phyloP scores from a whole-genome alignment of 2,888 invertebrate genomes.

The Busseola fusca region DNA sequence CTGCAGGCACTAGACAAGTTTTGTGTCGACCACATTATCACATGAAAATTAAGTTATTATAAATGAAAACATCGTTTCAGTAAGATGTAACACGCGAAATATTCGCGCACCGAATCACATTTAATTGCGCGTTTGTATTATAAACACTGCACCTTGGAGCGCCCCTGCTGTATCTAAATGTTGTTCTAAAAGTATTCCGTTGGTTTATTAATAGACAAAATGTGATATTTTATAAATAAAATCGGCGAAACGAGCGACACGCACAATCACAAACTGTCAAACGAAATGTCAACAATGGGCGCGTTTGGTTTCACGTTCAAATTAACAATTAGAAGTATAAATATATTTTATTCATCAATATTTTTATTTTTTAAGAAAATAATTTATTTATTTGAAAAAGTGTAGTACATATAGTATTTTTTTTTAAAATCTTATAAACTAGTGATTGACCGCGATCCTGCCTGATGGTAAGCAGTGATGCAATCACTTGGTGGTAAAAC shows the following conservation, averaged over 20 bases:
- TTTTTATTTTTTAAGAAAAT: too few relatives aligned
- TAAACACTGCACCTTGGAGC: slow-evolving; percentile 77
- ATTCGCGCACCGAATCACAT: slow-evolving; percentile 68
- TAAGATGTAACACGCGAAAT: slow-evolving; percentile 52
- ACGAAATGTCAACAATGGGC: slow-evolving; percentile 47
- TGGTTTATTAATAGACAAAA: slow-evolving; percentile 83
- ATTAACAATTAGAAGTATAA: neutral
- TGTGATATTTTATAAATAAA: slow-evolving; percentile 84
- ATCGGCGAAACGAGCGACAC: slow-evolving; percentile 62
- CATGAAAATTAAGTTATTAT: slow-evolving; percentile 60
- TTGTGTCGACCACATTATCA: slow-evolving; percentile 59
- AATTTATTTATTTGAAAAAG: too few relatives aligned
- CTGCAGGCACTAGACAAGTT: slow-evolving; percentile 35
- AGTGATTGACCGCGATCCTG: too few relatives aligned
- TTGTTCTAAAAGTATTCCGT: slow-evolving; percentile 79
- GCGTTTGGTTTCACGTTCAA: slow-evolving; percentile 36
- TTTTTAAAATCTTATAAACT: too few relatives aligned
- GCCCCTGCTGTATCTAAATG: slow-evolving; percentile 74
- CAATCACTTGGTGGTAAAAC: too few relatives aligned
- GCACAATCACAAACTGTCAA: slow-evolving; percentile 60
- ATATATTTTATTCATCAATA: neutral
- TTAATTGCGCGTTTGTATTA: slow-evolving; percentile 68
- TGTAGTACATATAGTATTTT: too few relatives aligned
- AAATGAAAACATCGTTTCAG: slow-evolving; percentile 70
- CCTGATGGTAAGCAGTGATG: too few relatives aligned